Conservation (phyloP, 1,140 invertebrate species). For the Drosophila tani region DNA sequence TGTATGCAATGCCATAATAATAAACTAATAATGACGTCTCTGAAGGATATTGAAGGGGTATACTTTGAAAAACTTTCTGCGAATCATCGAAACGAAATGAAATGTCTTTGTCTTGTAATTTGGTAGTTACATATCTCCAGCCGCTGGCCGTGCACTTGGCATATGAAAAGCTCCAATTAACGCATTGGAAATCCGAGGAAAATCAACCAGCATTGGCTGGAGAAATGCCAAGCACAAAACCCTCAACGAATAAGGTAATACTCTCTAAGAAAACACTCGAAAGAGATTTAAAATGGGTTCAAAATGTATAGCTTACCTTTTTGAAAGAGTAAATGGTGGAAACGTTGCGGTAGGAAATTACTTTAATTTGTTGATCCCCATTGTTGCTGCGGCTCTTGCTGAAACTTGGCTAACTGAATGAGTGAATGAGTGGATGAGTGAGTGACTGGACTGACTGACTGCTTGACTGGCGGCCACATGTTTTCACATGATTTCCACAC, state of each 20-base stretch:
- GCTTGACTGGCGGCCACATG: conserved; percentile 76
- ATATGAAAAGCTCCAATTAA: conserved; percentile 72
- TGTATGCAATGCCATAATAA: too few species aligned
- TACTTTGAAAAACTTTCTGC: conserved; percentile 7
- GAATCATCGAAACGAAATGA: conserved; percentile 2
- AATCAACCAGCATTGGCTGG: background rate
- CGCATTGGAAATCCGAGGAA: conserved; percentile 37
- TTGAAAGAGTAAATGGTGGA: conserved; percentile 50
- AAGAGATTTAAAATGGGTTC: background rate
- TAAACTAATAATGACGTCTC: background rate
- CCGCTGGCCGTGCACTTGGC: conserved; percentile 50
- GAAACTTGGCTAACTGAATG: conserved; percentile 77
- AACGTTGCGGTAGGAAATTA: conserved; percentile 80
- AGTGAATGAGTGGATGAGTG: conserved; percentile 59
- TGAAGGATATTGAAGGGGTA: conserved; percentile 3
- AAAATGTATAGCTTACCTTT: conserved; percentile 30
- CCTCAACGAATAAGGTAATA: conserved; percentile 8
- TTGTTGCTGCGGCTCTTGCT: conserved; percentile 49
- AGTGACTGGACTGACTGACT: conserved; percentile 51
- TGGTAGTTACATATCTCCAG: conserved; percentile 20
- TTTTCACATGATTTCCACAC: conserved; percentile 82
- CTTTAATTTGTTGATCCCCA: conserved; percentile 78
- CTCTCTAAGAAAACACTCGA: background rate
- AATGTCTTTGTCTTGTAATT: conserved; percentile 19
- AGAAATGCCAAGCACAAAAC: background rate